Base-by-base conservation (phyloP, 1,140 invertebrate genomes). In the Thaumatotibia leucotreta region DNA sequence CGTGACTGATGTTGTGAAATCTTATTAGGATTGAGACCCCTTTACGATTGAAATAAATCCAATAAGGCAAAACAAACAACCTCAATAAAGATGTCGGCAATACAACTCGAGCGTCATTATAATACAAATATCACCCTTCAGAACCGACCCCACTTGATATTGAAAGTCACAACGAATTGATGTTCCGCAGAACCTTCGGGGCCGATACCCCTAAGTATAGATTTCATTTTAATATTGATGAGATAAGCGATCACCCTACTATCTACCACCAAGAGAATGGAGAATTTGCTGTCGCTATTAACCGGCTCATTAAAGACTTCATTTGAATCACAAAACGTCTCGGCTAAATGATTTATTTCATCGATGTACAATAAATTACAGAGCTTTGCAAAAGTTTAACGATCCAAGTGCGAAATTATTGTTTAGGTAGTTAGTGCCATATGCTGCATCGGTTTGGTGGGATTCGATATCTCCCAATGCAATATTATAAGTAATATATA, bases 81-180 rank as follows among this genome's bases (percentile, higher is more conserved):
- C 23, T n/a, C 32, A 62, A 68, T 80, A 73, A 78, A 84, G 78
- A 77, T 76, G 76, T 77, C 69, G 71, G 23, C 73, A 75, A 76
- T 69, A 78, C 72, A 79, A 77, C 72, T 66, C 39, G 63, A 68
- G 74, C 52, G 74, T 80, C 78, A 81, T 81, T 81, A 83, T 74
- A 81, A 82, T 77, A 22, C 31, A 35, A 35, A 62, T 35, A 76
- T 71, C 70, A 45, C 68, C 76, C 79, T 72, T 71, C 69, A 17
- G 27, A 29, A 39, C 66, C 68, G 58, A 71, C 68, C 76, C 77
- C 73, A 68, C 49, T 77, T 58, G 50, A 68, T 79, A 70, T 75
- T 73, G 77, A 64, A 70, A 74, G 65, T 70, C 69, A 69, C 66
- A 70, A 69, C 65, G 64, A 72, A 77, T 77, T 76, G 66, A 78